Percentiles rank a stretch among this genome's conserved stretches.
Conservation (phyloP, 2,113 vertebrate genomes). For the Anas platyrhynchos region DNA sequence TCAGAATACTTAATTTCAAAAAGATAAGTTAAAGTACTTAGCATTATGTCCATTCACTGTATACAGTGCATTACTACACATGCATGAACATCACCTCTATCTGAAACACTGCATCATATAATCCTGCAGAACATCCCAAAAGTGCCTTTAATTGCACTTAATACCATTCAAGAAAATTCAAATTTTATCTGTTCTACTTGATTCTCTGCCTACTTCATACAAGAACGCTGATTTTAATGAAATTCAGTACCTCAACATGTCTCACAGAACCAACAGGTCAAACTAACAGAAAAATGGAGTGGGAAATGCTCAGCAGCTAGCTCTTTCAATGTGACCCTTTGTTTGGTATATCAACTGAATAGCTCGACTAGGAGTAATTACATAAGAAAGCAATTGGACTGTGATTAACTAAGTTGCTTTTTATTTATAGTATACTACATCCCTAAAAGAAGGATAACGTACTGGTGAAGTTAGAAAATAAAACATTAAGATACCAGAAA, state of each 20-base stretch:
- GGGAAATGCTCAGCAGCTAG: neutral
- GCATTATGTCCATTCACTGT: neutral
- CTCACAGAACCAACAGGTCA: neutral
- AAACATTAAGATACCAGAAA: neutral
- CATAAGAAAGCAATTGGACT: too few species aligned
- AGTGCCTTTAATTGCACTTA: neutral
- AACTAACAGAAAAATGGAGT: neutral
- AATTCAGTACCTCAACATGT: neutral
- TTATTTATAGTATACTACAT: neutral
- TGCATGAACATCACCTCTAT: neutral
- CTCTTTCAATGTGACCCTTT: neutral
- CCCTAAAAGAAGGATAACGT: neutral
- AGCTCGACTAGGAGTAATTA: neutral
- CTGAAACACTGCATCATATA: neutral
- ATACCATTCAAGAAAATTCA: neutral
- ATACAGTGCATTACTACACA: neutral
- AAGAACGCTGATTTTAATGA: neutral
- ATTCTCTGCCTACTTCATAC: neutral
- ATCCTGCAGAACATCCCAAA: neutral
- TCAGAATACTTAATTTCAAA: neutral
- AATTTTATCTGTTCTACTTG: neutral
- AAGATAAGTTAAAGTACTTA: neutral
- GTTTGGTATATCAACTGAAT: neutral
- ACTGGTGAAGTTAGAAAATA: neutral
- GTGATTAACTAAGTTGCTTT: neutral